Percentiles rank a stretch among this genome's conserved stretches.
These are phyloP conservation scores for Hafferia zeledoni DNA, from an alignment of 2,797 vertebrate species.

Conservation along the genomic window DNA sequence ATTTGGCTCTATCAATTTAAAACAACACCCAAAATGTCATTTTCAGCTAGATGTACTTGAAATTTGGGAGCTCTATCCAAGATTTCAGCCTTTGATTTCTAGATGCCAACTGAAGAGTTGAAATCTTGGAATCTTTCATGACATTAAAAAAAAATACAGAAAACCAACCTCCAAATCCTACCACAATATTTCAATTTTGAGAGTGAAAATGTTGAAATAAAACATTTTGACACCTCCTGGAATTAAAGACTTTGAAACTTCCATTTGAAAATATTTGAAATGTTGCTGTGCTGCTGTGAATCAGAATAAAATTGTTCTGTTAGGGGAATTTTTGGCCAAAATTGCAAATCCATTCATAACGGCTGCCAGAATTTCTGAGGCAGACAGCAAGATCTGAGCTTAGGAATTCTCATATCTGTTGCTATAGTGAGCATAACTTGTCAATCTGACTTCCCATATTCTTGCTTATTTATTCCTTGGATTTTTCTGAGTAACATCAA, in stretches of 20 bases:
- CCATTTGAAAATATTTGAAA: conserved; percentile 34
- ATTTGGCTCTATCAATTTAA: neutral
- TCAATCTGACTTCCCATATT: neutral
- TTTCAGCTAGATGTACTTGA: neutral
- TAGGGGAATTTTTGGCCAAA: conserved; percentile 6
- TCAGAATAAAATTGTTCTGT: conserved; percentile 28
- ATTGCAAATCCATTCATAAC: neutral
- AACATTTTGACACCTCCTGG: conserved; percentile 42
- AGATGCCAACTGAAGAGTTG: neutral
- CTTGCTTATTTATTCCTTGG: neutral
- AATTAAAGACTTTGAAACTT: conserved; percentile 38
- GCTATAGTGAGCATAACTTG: neutral
- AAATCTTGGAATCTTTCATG: neutral
- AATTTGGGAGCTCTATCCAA: neutral
- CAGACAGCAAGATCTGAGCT: neutral
- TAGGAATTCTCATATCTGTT: neutral
- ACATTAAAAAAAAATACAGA: neutral
- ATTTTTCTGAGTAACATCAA: neutral
- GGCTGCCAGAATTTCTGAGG: conserved; percentile 1
- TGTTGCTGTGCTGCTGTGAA: conserved; percentile 26
- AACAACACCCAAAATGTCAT: neutral
- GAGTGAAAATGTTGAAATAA: conserved; percentile 30
- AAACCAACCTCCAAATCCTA: neutral
- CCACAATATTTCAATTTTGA: neutral
- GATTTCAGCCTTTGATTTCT: neutral